Conservation (phyloP, 2,888 invertebrate genomes). For the Sycophila texana region DNA sequence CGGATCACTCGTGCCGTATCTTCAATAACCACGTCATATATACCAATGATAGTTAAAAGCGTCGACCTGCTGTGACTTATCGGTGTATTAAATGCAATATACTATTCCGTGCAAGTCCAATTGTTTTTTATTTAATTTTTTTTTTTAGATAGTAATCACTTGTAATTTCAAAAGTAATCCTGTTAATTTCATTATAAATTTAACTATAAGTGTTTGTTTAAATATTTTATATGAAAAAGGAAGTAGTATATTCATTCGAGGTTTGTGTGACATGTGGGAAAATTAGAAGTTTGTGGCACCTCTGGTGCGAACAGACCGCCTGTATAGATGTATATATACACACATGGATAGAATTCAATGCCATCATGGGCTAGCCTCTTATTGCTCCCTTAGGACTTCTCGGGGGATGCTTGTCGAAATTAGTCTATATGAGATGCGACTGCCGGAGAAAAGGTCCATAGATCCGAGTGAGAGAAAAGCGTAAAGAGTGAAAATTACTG, state of each 20-base stretch:
- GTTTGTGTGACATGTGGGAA: constrained; percentile 62
- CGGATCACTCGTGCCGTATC: constrained; percentile 41
- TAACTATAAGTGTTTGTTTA: background rate
- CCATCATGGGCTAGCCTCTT: constrained; percentile 61
- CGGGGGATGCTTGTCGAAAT: constrained; percentile 68
- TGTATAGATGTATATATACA: constrained; percentile 41
- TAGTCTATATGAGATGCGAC: constrained; percentile 68
- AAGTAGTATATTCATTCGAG: constrained; percentile 1
- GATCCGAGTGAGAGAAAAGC: constrained; percentile 50
- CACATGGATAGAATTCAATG: constrained; percentile 70
- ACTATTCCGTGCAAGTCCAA: too few species aligned
- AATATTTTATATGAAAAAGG: background rate
- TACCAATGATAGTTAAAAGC: constrained; percentile 29
- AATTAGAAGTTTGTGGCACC: constrained; percentile 68
- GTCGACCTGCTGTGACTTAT: constrained; percentile 13
- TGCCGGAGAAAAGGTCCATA: constrained; percentile 56
- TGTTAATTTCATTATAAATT: too few species aligned
- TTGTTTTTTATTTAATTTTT: too few species aligned
- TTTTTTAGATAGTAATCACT: too few species aligned
- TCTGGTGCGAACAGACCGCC: constrained; percentile 58
- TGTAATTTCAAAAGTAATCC: too few species aligned
- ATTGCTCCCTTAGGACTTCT: constrained; percentile 69
- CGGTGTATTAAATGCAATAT: too few species aligned
- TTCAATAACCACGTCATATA: constrained; percentile 6
- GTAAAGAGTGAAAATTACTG: constrained; percentile 28